These are phyloP conservation scores for Drosophila sordidapex DNA, from an alignment of 2,888 invertebrate species.

Conservation along the genomic window DNA sequence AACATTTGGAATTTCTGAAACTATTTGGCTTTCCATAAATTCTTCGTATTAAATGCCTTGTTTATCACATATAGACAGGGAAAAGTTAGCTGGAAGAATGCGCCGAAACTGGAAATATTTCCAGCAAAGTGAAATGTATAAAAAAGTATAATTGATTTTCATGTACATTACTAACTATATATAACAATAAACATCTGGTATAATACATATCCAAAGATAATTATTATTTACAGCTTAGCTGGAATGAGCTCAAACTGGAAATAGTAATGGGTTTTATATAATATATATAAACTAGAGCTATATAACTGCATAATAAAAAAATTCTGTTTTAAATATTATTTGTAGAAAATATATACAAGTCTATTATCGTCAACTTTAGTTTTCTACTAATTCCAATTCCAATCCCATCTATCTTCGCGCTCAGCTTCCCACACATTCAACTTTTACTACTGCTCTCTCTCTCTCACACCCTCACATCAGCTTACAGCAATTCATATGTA, in stretches of 20 bases:
- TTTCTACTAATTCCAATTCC: background rate
- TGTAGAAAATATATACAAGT: background rate
- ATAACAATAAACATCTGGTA: background rate
- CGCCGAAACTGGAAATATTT: background rate
- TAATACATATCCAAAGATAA: background rate
- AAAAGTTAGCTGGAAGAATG: background rate
- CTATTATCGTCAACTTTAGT: background rate
- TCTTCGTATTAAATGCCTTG: constrained; percentile 3
- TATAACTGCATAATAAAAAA: background rate
- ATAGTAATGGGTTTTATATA: background rate
- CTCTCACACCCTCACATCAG: background rate
- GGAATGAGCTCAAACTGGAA: background rate
- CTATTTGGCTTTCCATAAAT: constrained; percentile 6
- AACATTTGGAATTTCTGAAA: constrained; percentile 3
- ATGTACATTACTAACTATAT: background rate
- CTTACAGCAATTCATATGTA: background rate
- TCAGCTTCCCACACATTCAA: background rate
- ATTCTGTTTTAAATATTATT: background rate
- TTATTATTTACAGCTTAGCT: background rate
- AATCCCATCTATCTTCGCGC: background rate
- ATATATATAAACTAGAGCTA: background rate
- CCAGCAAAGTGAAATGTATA: background rate
- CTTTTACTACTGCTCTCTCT: background rate
- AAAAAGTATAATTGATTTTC: background rate
- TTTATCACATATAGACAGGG: constrained; percentile 5